Conservation (phyloP, 2,888 invertebrate species). For the Drosophila antonietae region DNA sequence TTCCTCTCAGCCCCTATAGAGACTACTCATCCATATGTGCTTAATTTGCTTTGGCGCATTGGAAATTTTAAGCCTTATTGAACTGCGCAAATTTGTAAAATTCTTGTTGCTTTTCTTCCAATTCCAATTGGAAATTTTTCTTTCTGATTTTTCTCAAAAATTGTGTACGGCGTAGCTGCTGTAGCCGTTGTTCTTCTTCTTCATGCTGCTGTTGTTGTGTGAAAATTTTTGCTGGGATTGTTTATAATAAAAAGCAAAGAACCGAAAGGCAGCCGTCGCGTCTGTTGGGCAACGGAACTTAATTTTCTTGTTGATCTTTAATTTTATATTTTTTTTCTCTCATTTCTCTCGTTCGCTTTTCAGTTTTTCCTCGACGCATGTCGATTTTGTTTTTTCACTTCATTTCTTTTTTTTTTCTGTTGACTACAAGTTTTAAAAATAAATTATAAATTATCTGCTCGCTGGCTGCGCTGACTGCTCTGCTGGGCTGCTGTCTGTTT, state of each 20-base stretch:
- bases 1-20: conserved; percentile 5
- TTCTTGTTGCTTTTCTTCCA: conserved; percentile 33
- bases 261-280: conserved; percentile 48
- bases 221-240: conserved; percentile 65
- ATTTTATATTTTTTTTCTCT: not conserved
- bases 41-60: conserved; percentile 31
- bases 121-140: conserved; percentile 31
- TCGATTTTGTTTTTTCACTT: conserved; percentile 25
- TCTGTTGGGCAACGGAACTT: conserved; percentile 69
- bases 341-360: conserved; percentile 17
- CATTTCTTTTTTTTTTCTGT: conserved; percentile 11
- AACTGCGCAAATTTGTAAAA: conserved; percentile 75
- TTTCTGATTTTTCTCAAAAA: conserved; percentile 48
- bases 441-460: conserved; percentile 77
- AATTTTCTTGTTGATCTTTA: conserved; percentile 41
- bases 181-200: not conserved
- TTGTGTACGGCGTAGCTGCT: conserved; percentile 32
- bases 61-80: conserved; percentile 55
- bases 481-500: conserved; percentile 17
- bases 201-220: conserved; percentile 35
- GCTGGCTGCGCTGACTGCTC: conserved; percentile 14
- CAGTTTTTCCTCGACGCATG: conserved; percentile 32
- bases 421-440: conserved; percentile 74
- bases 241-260: conserved; percentile 70
- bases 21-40: conserved; percentile 36